phyloP scores from a whole-genome alignment of 2,888 invertebrate genomes.

The Dynastes grantii region DNA sequence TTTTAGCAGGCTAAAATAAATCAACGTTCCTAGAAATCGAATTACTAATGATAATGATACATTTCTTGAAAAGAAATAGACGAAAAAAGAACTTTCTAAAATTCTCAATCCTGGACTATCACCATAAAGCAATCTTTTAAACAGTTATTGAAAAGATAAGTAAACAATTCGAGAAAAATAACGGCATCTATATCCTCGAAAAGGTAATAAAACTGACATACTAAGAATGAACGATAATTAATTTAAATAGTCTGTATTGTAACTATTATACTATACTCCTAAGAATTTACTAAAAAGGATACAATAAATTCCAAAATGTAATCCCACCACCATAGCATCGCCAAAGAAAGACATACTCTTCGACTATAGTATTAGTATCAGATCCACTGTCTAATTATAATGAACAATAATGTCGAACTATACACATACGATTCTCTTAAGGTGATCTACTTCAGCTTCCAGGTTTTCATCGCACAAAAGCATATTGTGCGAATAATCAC shows the following conservation, averaged over 20 bases:
- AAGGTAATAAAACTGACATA: neutral
- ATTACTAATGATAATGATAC: slow-evolving; percentile 21
- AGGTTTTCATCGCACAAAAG: no score
- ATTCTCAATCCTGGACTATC: slow-evolving; percentile 7
- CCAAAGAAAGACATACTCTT: no score
- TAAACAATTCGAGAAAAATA: neutral
- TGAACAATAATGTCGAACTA: no score
- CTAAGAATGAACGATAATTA: neutral
- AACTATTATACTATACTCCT: no score
- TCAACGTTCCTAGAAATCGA: neutral
- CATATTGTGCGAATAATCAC: no score
- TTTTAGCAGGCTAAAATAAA: slow-evolving; percentile 9
- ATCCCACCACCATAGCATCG: no score
- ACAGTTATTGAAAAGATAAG: neutral
- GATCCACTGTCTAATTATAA: no score
- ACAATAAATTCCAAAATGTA: no score
- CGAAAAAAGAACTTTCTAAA: slow-evolving; percentile 18
- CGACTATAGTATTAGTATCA: no score
- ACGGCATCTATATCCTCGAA: neutral
- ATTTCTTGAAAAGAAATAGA: neutral
- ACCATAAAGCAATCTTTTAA: neutral
- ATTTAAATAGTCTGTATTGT: neutral
- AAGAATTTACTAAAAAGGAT: no score
- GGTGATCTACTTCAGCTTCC: no score
- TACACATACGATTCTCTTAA: no score